phyloP scores from a whole-genome alignment of 2,888 invertebrate species.

The Tachina lurida region DNA sequence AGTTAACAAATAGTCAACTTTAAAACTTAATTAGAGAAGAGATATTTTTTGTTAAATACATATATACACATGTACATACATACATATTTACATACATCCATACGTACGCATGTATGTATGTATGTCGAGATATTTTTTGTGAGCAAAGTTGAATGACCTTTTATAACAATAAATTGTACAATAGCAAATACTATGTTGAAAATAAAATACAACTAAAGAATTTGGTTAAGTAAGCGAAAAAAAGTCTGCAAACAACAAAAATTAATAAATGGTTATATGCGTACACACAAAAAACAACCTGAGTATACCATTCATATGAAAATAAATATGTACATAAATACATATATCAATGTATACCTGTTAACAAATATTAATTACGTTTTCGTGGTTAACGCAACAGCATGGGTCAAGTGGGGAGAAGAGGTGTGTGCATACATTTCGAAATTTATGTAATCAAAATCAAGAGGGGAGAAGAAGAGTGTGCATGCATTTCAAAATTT shows the following conservation, averaged over 20 bases:
- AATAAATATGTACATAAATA: too few species aligned
- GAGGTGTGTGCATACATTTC: too few species aligned
- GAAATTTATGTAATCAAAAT: too few species aligned
- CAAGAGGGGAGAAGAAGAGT: too few species aligned
- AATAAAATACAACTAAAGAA: not conserved
- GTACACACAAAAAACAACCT: not conserved
- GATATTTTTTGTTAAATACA: not conserved
- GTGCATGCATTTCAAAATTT: too few species aligned
- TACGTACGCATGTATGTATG: not conserved
- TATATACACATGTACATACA: not conserved
- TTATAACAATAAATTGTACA: not conserved
- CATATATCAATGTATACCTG: too few species aligned
- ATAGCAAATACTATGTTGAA: not conserved
- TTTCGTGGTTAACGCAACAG: too few species aligned
- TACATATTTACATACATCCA: too few species aligned
- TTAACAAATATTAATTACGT: too few species aligned
- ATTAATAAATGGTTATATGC: not conserved
- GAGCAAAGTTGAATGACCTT: slow-evolving; percentile 34
- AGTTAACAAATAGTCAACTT: not conserved
- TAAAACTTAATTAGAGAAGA: too few species aligned
- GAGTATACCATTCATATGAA: not conserved
- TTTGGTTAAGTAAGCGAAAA: slow-evolving; percentile 12
- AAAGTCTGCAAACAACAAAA: not conserved
- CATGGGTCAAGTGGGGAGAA: too few species aligned
- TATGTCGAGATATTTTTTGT: not conserved